A percentile compares a stretch with the other conserved stretches of the same genome.
Conservation (phyloP, 2,797 vertebrate species). For the Mustela erminea region DNA sequence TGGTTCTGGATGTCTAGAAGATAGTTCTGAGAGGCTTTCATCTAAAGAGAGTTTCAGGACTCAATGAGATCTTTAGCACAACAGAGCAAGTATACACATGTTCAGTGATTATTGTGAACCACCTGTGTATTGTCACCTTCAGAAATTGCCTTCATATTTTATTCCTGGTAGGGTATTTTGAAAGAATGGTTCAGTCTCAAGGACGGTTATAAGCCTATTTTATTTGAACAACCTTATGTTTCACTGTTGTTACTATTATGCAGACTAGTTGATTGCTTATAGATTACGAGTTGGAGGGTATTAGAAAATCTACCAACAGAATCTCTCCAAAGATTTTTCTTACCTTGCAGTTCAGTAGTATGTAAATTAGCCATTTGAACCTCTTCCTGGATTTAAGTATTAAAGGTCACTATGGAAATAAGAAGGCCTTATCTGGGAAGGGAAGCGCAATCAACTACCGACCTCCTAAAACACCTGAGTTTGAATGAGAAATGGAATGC, state of each 20-base stretch:
- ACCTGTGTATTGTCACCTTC: background rate
- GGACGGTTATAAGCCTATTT: background rate
- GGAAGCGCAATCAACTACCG: background rate
- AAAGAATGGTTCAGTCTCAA: constrained; percentile 7
- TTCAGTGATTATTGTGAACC: constrained; percentile 22
- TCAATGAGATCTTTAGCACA: background rate
- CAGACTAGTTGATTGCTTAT: background rate
- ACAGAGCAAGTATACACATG: background rate
- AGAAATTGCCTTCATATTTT: background rate
- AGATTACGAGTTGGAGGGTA: background rate
- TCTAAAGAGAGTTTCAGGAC: background rate
- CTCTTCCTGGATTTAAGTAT: background rate
- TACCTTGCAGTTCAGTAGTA: background rate
- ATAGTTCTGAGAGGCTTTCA: background rate
- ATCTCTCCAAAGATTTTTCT: background rate
- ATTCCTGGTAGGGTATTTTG: constrained; percentile 7
- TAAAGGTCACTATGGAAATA: constrained; percentile 28
- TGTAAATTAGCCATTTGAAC: background rate
- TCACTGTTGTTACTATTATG: constrained; percentile 13
- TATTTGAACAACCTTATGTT: background rate
- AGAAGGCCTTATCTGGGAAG: background rate
- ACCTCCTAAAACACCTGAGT: background rate
- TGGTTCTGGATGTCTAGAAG: background rate
- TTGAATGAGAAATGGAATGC: constrained; percentile 35
- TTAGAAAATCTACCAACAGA: constrained; percentile 4